These are phyloP conservation scores for Amphimedon queenslandica DNA, from an alignment of 37 sponge, comb jelly and placozoan species.

Conservation along the genomic window DNA sequence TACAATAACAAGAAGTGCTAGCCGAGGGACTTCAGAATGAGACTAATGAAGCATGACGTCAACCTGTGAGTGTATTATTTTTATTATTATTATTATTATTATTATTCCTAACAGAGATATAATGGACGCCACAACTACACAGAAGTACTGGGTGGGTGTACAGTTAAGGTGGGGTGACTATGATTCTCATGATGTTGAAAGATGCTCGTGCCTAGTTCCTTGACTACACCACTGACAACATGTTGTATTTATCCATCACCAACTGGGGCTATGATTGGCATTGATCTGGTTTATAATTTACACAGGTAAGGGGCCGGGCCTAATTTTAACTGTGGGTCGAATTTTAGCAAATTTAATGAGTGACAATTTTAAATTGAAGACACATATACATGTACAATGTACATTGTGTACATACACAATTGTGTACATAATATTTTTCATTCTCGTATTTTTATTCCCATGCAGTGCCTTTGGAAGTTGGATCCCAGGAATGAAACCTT, in stretches of 20 bases:
- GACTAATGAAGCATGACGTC: conserved; percentile 99
- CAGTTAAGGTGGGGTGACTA: conserved; percentile 99
- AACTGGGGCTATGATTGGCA: conserved; percentile 89
- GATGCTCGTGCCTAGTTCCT: conserved; percentile 95
- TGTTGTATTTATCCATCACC: conserved; percentile 99
- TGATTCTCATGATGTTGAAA: conserved; percentile 97
- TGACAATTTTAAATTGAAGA: too few relatives aligned
- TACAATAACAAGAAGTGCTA: conserved; percentile 99
- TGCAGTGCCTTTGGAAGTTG: conserved; percentile 96
- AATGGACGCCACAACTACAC: conserved; percentile 95
- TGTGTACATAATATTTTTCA: too few relatives aligned
- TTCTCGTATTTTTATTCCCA: neutral
- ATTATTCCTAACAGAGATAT: conserved; percentile 59
- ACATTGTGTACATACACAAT: too few relatives aligned
- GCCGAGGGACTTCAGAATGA: too few relatives aligned
- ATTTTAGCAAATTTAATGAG: too few relatives aligned
- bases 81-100: too few relatives aligned
- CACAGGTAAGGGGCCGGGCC: conserved; percentile 53
- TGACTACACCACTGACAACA: conserved; percentile 99
- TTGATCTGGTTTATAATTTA: conserved; percentile 97
- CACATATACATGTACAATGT: too few relatives aligned
- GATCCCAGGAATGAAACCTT: conserved; percentile 98
- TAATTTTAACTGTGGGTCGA: too few relatives aligned
- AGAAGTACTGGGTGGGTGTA: conserved; percentile 99
- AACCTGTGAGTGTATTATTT: too few relatives aligned